Base-by-base conservation (phyloP, 1,140 invertebrate species). In the Theocolax elegans region DNA sequence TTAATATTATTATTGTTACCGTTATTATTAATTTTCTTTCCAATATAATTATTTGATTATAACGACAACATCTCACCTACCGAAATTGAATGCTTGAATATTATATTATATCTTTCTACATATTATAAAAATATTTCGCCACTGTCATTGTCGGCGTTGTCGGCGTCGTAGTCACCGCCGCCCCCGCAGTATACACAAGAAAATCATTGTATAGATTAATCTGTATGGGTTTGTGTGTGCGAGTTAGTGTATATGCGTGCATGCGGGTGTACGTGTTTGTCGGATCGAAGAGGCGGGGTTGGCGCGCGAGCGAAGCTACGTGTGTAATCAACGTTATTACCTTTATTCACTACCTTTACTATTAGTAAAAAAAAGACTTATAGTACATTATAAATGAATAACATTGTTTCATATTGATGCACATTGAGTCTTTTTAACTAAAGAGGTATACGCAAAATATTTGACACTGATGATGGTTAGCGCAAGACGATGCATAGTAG, bases 341-440 rank as follows among this genome's bases (percentile, higher is more conserved):
- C n/a, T 46, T 46, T 8, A n/a, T 46, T 46, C 44, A 8, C n/a
- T 46, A 46, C 44, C n/a, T 46, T 46, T 46, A 46, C 44, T 4
- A 10, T 35, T 59, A 44, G 10, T 17, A 10, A 67, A n/a, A 1
- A 29, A n/a, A 46, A 60, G 29, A 42, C 21, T n/a, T 58, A 65
- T 71, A 49, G 59, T 59, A 66, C 62, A 54, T 38, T 53, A 62
- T 54, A 67, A 21, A 51, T 40, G 29, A 60, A 12, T 67, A 54
- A 73, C 74, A 72, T 80, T 81, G 78, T 79, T 81, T 76, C 81
- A 77, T 75, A 71, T 66, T 63, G 74, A 64, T 74, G 72, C 77
- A 56, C 59, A 79, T 82, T 85, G 83, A 85, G 83, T 84, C 83
- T 85, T 85, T 74, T 75, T 76, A 72, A 74, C 75, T 79, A 79